These are phyloP conservation scores for Scleropages formosus DNA, from an alignment of 2,797 vertebrate genomes.

Conservation along the genomic window DNA sequence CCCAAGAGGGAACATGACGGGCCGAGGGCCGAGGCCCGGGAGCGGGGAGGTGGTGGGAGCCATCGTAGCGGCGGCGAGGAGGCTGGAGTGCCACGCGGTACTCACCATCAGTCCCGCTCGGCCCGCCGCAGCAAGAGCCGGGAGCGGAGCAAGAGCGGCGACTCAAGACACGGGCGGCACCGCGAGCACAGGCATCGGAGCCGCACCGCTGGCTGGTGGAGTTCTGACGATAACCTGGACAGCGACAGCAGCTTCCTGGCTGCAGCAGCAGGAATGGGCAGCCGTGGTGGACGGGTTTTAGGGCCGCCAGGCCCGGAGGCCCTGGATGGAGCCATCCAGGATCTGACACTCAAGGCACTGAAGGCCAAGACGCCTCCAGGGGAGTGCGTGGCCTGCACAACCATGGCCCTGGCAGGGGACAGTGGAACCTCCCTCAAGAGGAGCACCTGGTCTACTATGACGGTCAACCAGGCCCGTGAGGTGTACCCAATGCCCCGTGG, in stretches of 20 bases:
- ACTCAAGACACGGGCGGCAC: slow-evolving; percentile 65
- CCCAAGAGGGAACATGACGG: slow-evolving; percentile 92
- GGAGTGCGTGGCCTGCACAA: slow-evolving; percentile 91
- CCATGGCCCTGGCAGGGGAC: slow-evolving; percentile 87
- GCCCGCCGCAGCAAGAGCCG: slow-evolving; percentile 71
- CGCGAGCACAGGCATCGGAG: slow-evolving; percentile 66
- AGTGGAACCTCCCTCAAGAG: slow-evolving; percentile 89
- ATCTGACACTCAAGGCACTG: slow-evolving; percentile 88
- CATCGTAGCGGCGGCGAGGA: slow-evolving; percentile 74
- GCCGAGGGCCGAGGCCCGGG: slow-evolving; percentile 80
- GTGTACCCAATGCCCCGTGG: slow-evolving; percentile 80
- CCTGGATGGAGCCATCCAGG: slow-evolving; percentile 92
- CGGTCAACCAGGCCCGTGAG: slow-evolving; percentile 94
- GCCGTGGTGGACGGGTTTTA: slow-evolving; percentile 59
- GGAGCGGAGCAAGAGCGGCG: slow-evolving; percentile 76
- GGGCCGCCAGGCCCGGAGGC: slow-evolving; percentile 81
- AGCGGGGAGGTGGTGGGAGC: slow-evolving; percentile 57
- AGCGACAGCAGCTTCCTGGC: slow-evolving; percentile 95
- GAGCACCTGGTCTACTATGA: slow-evolving; percentile 98
- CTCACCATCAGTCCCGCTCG: slow-evolving; percentile 79
- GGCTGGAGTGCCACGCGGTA: slow-evolving; percentile 73
- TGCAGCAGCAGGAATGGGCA: slow-evolving; percentile 67
- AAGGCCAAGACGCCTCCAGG: slow-evolving; percentile 80
- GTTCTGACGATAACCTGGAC: slow-evolving; percentile 97
- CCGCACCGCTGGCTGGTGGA: slow-evolving; percentile 95